Conservation (phyloP, 2,888 invertebrate genomes). For the Cotesia congregata region DNA sequence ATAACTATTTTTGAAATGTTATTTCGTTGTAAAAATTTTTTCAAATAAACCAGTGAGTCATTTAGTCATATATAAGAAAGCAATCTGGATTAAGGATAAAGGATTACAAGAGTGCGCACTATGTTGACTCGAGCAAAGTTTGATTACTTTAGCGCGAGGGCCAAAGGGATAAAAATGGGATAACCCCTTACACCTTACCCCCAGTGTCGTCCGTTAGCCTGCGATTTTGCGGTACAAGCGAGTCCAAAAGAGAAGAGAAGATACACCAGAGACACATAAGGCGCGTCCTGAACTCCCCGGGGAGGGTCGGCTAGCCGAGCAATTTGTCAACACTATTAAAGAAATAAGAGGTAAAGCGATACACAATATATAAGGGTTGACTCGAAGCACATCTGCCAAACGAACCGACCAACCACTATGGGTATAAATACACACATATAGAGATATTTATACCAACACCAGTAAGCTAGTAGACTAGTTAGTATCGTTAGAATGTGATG, state of each 20-base stretch:
- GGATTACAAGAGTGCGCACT: background rate
- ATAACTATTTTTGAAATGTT: background rate
- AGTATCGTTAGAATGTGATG: constrained; percentile 48
- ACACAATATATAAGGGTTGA: constrained; percentile 62
- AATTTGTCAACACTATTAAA: constrained; percentile 71
- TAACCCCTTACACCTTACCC: constrained; percentile 2
- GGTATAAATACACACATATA: background rate
- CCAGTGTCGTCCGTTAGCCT: background rate
- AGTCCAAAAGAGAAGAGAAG: background rate
- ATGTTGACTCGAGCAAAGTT: constrained; percentile 5
- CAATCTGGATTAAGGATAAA: constrained; percentile 1
- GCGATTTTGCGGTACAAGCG: constrained; percentile 43
- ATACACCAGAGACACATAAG: constrained; percentile 39
- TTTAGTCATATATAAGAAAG: background rate
- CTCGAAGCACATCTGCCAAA: constrained; percentile 67
- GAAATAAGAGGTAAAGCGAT: constrained; percentile 29
- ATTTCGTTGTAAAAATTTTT: no score
- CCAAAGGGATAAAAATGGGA: background rate
- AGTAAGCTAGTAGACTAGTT: background rate
- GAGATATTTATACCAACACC: background rate
- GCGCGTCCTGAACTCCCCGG: constrained; percentile 54
- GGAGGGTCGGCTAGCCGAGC: constrained; percentile 67
- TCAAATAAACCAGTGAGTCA: no score
- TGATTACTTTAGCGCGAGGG: constrained; percentile 5
- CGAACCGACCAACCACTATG: constrained; percentile 23